phyloP scores from a whole-genome alignment of 2,113 vertebrate genomes.

The Spea bombifrons region DNA sequence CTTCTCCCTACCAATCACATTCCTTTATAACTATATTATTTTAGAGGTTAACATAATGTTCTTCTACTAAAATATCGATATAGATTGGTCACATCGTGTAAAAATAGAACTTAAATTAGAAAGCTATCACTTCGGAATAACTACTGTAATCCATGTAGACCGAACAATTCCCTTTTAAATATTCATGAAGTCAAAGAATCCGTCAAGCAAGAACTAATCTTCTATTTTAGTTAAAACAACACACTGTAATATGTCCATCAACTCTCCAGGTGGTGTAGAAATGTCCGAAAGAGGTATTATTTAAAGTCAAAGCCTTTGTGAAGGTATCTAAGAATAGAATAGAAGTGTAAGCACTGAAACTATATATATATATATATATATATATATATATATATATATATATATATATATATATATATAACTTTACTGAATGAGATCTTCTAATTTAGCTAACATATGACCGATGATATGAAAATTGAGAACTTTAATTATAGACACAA shows the following conservation, averaged over 20 bases:
- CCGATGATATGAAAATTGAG: too few relatives aligned
- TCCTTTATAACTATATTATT: background rate
- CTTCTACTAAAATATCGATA: constrained; percentile 5
- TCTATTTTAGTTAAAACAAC: constrained; percentile 44
- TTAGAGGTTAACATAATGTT: background rate
- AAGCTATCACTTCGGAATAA: constrained; percentile 23
- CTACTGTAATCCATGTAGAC: constrained; percentile 31
- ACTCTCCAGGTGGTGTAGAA: constrained; percentile 36
- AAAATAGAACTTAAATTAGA: constrained; percentile 41
- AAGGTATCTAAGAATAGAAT: background rate
- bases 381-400: too few relatives aligned
- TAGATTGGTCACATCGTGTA: background rate
- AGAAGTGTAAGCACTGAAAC: background rate
- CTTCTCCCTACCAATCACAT: too few relatives aligned
- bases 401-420: too few relatives aligned
- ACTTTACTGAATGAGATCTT: too few relatives aligned
- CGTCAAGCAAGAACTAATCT: constrained; percentile 43
- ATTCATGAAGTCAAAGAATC: constrained; percentile 46
- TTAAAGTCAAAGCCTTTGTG: background rate
- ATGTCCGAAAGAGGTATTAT: constrained; percentile 18
- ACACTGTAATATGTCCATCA: constrained; percentile 41
- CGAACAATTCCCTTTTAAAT: constrained; percentile 37
- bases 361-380: background rate
- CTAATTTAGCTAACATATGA: too few relatives aligned
- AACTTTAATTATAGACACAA: too few relatives aligned